phyloP scores from a whole-genome alignment of 2,888 invertebrate genomes.

The Meteorus cinctellus region DNA sequence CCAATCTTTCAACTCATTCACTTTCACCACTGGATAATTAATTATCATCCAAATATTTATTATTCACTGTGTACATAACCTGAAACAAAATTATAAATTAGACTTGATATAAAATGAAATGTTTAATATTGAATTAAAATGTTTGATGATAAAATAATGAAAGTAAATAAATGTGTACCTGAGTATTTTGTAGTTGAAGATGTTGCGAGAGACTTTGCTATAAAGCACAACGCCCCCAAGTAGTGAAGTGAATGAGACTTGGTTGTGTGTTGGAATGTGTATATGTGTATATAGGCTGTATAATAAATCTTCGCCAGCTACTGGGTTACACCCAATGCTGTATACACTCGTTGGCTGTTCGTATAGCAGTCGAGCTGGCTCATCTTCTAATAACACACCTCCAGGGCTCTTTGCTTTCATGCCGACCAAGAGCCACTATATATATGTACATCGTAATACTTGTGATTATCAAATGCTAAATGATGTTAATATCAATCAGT shows the following conservation, averaged over 20 bases:
- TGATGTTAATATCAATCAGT: background rate
- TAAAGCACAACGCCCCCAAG: background rate
- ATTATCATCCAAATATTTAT: no score
- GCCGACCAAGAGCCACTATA: background rate
- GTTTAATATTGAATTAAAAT: no score
- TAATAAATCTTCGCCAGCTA: constrained; percentile 42
- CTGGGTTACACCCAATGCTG: constrained; percentile 42
- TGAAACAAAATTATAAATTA: no score
- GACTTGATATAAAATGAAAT: no score
- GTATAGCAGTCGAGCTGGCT: constrained; percentile 31
- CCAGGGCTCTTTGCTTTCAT: constrained; percentile 17
- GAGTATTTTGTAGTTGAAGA: background rate
- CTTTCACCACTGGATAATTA: no score
- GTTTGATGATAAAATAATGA: no score
- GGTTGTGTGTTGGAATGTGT: background rate
- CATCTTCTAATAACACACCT: constrained; percentile 43
- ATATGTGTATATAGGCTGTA: constrained; percentile 22
- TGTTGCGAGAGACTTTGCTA: background rate
- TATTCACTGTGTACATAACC: no score
- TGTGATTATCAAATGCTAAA: constrained; percentile 5
- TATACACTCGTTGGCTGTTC: constrained; percentile 25
- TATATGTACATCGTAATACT: background rate
- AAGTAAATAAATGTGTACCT: background rate
- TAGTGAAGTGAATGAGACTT: background rate
- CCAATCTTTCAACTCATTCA: no score